Evolutionary conservation across 2,113 vertebrate species (phyloP).

Genomic region (Polypterus senegalus): DNA sequence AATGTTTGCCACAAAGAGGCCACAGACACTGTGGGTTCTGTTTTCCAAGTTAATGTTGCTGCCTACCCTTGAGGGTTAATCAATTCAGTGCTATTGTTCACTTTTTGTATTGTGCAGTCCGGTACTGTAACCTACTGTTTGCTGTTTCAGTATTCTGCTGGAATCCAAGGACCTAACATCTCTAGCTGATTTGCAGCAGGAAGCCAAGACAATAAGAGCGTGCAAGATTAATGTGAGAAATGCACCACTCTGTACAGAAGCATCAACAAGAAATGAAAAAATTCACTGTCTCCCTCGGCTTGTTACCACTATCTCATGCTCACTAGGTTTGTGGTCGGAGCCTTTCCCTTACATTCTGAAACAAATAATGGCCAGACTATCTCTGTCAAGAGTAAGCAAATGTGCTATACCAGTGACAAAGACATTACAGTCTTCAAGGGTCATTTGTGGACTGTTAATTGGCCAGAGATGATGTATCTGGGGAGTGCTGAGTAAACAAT

Average conservation of each 20-base stretch:
- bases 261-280: constrained; percentile 44
- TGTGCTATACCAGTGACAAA: constrained; percentile 10
- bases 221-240: constrained; percentile 55
- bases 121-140: constrained; percentile 49
- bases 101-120: constrained; percentile 48
- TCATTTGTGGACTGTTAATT: constrained; percentile 5
- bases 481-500: background rate
- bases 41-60: background rate
- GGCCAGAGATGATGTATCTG: constrained; percentile 3
- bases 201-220: constrained; percentile 49
- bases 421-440: constrained; percentile 1
- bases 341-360: constrained; percentile 32
- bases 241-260: constrained; percentile 38
- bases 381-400: constrained; percentile 19
- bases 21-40: background rate
- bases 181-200: constrained; percentile 47
- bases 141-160: constrained; percentile 38
- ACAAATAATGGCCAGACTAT: constrained; percentile 28
- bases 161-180: constrained; percentile 35
- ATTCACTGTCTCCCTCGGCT: constrained; percentile 41
- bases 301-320: constrained; percentile 42
- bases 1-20: background rate
- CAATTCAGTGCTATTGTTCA: constrained; percentile 40
- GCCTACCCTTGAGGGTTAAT: constrained; percentile 21
- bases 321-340: constrained; percentile 39